Evolutionary conservation across 2,888 invertebrate species (phyloP).

Genomic region (Andricus curvator): DNA sequence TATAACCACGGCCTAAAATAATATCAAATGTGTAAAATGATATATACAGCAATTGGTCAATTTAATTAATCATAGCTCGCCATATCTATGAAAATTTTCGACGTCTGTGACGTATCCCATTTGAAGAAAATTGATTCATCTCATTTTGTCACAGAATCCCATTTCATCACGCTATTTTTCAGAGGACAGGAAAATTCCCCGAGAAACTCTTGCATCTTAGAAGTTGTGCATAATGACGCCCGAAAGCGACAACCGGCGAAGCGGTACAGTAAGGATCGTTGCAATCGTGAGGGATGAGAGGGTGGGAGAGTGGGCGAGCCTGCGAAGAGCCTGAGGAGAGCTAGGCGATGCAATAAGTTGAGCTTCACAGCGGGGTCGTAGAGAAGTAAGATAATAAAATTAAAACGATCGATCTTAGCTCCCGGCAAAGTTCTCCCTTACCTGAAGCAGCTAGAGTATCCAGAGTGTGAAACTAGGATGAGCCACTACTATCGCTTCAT

Average conservation of each 20-base stretch:
- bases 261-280: constrained; percentile 24
- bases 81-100: too few species aligned
- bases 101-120: not conserved
- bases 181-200: constrained; percentile 12
- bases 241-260: constrained; percentile 29
- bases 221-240: constrained; percentile 41
- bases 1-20: too few species aligned
- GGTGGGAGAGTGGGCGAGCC: not conserved
- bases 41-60: too few species aligned
- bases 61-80: too few species aligned
- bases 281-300: constrained; percentile 12
- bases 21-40: too few species aligned
- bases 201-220: constrained; percentile 28
- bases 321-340: constrained; percentile 14
- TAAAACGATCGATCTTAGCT: constrained; percentile 65
- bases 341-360: constrained; percentile 35
- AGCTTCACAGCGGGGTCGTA: constrained; percentile 34
- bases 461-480: constrained; percentile 36
- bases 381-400: constrained; percentile 66
- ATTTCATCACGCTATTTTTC: constrained; percentile 12
- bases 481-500: constrained; percentile 36
- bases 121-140: not conserved
- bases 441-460: constrained; percentile 46
- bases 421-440: constrained; percentile 51
- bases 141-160: not conserved